phyloP scores from a whole-genome alignment of 2,797 vertebrate genomes.

The Nyctibius grandis region DNA sequence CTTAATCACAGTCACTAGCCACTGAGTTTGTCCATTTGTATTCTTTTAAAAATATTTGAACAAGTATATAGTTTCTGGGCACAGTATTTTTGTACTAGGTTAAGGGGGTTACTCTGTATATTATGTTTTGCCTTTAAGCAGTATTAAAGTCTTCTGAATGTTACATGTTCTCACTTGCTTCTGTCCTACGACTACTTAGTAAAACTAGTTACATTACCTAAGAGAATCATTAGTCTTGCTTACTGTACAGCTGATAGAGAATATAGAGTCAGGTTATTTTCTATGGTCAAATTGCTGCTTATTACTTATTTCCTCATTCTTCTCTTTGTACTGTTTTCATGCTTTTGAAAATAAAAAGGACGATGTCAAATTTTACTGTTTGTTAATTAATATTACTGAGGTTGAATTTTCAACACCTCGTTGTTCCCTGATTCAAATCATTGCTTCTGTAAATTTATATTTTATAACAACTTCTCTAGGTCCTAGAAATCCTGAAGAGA shows the following conservation, averaged over 20 bases:
- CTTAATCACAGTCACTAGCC: constrained; percentile 49
- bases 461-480: background rate
- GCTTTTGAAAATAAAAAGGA: constrained; percentile 77
- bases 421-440: background rate
- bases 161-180: constrained; percentile 50
- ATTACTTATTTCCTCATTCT: constrained; percentile 70
- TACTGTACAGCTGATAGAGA: constrained; percentile 41
- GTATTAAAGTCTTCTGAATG: constrained; percentile 71
- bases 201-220: background rate
- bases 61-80: constrained; percentile 80
- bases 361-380: background rate
- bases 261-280: background rate
- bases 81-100: constrained; percentile 79
- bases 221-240: constrained; percentile 37
- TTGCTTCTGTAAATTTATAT: background rate
- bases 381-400: background rate
- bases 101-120: constrained; percentile 66
- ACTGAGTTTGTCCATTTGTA: constrained; percentile 69
- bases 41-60: constrained; percentile 80
- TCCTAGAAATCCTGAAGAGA: background rate
- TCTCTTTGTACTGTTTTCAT: constrained; percentile 80
- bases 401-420: background rate
- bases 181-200: background rate
- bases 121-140: constrained; percentile 60
- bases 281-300: constrained; percentile 39